Conservation (phyloP, 2,797 vertebrate genomes). For the Callimico goeldii region DNA sequence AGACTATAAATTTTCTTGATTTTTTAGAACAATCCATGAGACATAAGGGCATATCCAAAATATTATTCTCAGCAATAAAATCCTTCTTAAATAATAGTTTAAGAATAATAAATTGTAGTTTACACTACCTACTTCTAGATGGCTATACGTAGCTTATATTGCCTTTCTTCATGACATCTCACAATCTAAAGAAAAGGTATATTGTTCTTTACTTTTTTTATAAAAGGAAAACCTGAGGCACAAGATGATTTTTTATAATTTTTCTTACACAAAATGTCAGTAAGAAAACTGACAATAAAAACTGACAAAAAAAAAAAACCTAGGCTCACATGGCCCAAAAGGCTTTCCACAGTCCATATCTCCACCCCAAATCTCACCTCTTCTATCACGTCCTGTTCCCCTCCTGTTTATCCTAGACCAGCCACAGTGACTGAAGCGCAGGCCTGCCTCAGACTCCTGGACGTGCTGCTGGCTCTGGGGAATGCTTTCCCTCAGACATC, state of each 20-base stretch:
- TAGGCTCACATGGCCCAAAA: neutral
- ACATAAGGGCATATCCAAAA: neutral
- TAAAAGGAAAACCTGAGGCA: neutral
- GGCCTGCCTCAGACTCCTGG: neutral
- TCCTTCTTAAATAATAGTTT: neutral
- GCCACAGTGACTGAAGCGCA: neutral
- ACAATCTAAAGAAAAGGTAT: neutral
- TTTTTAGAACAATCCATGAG: neutral
- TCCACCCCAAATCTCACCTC: neutral
- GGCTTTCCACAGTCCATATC: fast-evolving
- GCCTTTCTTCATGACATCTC: neutral
- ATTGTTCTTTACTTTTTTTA: neutral
- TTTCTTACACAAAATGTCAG: neutral
- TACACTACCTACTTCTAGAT: neutral
- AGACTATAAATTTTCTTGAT: neutral
- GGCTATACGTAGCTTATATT: neutral
- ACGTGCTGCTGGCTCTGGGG: neutral
- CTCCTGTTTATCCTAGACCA: neutral
- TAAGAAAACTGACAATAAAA: neutral
- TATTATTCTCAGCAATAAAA: neutral
- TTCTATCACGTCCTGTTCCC: neutral
- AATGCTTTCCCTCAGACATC: neutral
- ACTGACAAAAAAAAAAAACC: no score
- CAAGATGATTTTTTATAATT: neutral
- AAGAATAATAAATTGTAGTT: neutral